Evolutionary conservation across 2,888 invertebrate species (phyloP).

Genomic region (Rotaria socialis): DNA sequence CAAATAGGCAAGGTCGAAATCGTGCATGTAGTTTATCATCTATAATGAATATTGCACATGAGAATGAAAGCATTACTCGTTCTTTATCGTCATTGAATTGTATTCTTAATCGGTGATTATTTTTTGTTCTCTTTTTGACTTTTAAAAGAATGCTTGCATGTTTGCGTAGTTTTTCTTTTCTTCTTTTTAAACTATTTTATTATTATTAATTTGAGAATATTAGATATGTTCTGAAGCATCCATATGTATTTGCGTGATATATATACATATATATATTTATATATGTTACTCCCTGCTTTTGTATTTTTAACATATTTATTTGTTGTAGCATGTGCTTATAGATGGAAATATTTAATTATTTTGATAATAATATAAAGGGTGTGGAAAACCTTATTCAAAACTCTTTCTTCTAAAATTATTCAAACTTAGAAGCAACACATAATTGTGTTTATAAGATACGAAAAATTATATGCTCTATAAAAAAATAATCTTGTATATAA

Average conservation of each 20-base stretch:
- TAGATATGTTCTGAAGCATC: not conserved
- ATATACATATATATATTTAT: not conserved
- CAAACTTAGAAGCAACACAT: too few species aligned
- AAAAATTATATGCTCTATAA: too few species aligned
- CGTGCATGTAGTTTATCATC: not conserved
- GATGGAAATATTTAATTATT: not conserved
- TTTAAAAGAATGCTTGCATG: not conserved
- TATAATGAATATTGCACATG: not conserved
- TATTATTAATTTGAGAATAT: not conserved
- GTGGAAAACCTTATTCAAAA: too few species aligned
- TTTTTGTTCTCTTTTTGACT: not conserved
- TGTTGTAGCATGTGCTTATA: not conserved
- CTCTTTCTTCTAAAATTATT: too few species aligned
- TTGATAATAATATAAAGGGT: not conserved
- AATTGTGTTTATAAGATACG: too few species aligned
- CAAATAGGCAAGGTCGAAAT: not conserved
- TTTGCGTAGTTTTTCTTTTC: not conserved
- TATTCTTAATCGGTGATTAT: conserved; percentile 19
- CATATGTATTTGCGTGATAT: conserved; percentile 18
- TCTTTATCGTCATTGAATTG: conserved; percentile 6
- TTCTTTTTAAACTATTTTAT: not conserved
- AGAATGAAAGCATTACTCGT: not conserved
- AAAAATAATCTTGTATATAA: too few species aligned
- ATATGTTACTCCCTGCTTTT: not conserved
- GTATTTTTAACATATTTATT: conserved; percentile 27